phyloP scores from a whole-genome alignment of 2,113 vertebrate species.

The Brachionichthys hirsutus region DNA sequence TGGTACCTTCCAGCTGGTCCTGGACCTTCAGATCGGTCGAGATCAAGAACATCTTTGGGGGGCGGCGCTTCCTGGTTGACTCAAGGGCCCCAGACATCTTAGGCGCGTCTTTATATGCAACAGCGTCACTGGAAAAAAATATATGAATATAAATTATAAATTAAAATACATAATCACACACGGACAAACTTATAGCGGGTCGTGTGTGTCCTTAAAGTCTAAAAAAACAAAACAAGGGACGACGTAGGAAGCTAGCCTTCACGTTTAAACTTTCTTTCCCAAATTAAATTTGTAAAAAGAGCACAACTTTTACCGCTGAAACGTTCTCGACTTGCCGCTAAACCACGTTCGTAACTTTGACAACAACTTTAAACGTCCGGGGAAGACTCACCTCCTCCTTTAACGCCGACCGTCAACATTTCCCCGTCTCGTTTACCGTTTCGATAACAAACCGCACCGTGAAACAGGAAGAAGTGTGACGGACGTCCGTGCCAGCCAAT shows the following conservation, averaged over 20 bases:
- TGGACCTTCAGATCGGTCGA: constrained; percentile 66
- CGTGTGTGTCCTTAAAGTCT: not conserved
- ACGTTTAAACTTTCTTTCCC: constrained; percentile 10
- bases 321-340: not conserved
- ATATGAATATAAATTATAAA: not conserved
- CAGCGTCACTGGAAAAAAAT: constrained; percentile 8
- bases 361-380: not conserved
- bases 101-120: not conserved
- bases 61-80: constrained; percentile 57
- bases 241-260: not conserved
- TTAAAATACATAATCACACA: not conserved
- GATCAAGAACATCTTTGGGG: constrained; percentile 68
- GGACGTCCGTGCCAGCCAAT: constrained; percentile 58
- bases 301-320: not conserved
- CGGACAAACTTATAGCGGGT: not conserved
- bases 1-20: constrained; percentile 74
- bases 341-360: not conserved
- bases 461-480: constrained; percentile 65
- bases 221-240: constrained; percentile 22
- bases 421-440: constrained; percentile 42
- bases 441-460: constrained; percentile 46
- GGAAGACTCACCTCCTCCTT: constrained; percentile 46
- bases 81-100: constrained; percentile 69
- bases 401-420: constrained; percentile 32
- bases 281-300: not conserved